Conservation (phyloP, 2,888 invertebrate genomes). For the Copidosoma aretas region DNA sequence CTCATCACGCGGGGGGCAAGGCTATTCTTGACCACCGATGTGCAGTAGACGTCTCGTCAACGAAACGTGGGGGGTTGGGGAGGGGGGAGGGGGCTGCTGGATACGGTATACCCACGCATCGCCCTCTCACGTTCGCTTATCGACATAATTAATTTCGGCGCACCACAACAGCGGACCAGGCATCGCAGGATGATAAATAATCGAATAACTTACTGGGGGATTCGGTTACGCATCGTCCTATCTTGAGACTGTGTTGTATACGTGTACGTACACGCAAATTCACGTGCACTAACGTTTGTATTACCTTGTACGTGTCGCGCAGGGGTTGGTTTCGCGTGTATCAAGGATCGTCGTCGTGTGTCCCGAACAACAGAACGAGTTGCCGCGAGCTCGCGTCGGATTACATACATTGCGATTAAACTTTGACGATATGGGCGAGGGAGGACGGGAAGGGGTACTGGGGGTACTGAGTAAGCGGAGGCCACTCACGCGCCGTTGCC, state of each 20-base stretch:
- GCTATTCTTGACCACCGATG: too few species aligned
- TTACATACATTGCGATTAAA: slow-evolving; percentile 15
- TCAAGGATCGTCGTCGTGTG: background rate
- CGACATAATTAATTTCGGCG: slow-evolving; percentile 31
- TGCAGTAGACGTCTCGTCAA: too few species aligned
- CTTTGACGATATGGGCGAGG: background rate
- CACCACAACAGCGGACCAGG: slow-evolving; percentile 30
- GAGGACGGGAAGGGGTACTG: too few species aligned
- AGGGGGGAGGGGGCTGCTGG: too few species aligned
- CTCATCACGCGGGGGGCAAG: too few species aligned
- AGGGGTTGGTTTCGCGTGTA: background rate
- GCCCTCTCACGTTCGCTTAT: slow-evolving; percentile 15
- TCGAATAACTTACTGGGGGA: slow-evolving; percentile 49
- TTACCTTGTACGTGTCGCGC: too few species aligned
- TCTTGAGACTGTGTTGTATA: background rate
- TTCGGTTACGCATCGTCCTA: slow-evolving; percentile 43
- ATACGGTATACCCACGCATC: too few species aligned
- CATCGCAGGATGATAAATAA: slow-evolving; percentile 41
- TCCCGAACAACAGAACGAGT: background rate
- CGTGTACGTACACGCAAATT: background rate
- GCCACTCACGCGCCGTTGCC: background rate
- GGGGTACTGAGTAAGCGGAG: background rate
- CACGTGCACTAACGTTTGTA: too few species aligned
- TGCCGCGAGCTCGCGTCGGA: background rate
- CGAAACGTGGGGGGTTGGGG: too few species aligned